These are phyloP conservation scores for Indicator maculatus DNA, from an alignment of 2,113 vertebrate species.

Conservation along the genomic window DNA sequence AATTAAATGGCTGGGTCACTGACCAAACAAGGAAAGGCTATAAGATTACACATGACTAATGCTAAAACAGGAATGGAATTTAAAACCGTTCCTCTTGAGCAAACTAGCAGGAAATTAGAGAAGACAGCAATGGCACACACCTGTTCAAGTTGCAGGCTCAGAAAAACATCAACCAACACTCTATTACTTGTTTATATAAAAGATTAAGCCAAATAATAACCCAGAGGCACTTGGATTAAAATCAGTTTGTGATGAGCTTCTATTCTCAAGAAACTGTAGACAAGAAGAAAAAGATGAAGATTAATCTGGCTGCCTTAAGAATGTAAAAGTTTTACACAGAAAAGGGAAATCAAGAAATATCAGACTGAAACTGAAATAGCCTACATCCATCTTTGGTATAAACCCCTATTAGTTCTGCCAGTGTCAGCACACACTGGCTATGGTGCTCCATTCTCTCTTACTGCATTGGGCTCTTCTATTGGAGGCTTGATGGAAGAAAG, in stretches of 20 bases:
- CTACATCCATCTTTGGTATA: background rate
- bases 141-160: slow-evolving; percentile 21
- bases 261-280: background rate
- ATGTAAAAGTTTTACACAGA: background rate
- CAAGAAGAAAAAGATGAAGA: background rate
- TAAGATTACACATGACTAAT: slow-evolving; percentile 12
- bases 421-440: background rate
- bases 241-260: background rate
- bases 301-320: background rate
- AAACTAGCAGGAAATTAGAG: slow-evolving; percentile 23
- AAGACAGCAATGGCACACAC: background rate
- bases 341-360: background rate
- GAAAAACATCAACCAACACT: slow-evolving; percentile 14
- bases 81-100: background rate
- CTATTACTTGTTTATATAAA: background rate
- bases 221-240: slow-evolving; percentile 7
- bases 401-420: background rate
- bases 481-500: background rate
- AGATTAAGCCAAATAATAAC: slow-evolving; percentile 7
- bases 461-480: background rate
- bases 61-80: background rate
- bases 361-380: background rate
- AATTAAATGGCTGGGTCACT: background rate
- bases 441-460: background rate
- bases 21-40: slow-evolving; percentile 3